Evolutionary conservation across 2,888 invertebrate species (phyloP), one percentile per base, ranked within the genome.

Genomic region (Synergus umbraculus): DNA sequence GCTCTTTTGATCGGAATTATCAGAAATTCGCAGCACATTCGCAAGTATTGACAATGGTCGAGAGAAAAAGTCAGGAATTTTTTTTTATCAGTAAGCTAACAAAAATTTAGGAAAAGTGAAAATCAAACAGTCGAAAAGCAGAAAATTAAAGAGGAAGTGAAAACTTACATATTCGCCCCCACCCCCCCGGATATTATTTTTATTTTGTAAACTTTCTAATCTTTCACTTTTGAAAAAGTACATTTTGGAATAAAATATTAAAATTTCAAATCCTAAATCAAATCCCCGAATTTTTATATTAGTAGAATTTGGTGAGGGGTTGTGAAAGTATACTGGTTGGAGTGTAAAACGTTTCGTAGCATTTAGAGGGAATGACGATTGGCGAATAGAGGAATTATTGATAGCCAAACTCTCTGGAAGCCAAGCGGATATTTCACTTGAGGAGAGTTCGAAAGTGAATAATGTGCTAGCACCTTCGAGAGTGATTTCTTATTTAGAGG

Each of bases 401-500:
- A 73, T 73, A 54, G 54, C n/a, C 54, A 73, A 49, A 9, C 37
- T 37, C 10, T 49, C 69, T 49, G 29, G 46, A 69, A 69, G 69
- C 15, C 66, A 76, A 78, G 79, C 82, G 84, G 82, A 82, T 82
- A 84, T 84, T 83, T 81, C 76, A 76, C 80, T 22, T 41, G 18
- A 22, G 10, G 15, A 63, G 43, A 60, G 46, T 78, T 73, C 37
- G n/a, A 73, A 73, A 54, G 73, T 73, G 73, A 73, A 73, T 73
- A 73, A 73, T 73, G 73, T 41, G 37, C 37, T 49, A 69, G 29
- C 29, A 54, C 10, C 13, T 37, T 81, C 83, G 77, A 82, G 81
- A 86, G 84, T 85, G 90, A 90, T 89, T 90, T 90, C 90, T 90
- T 90, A 89, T 88, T 90, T 88, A 86, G 86, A 84, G 81, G 85